Evolutionary conservation across 2,888 invertebrate species (phyloP).

Genomic region (Tenthredo distinguenda): DNA sequence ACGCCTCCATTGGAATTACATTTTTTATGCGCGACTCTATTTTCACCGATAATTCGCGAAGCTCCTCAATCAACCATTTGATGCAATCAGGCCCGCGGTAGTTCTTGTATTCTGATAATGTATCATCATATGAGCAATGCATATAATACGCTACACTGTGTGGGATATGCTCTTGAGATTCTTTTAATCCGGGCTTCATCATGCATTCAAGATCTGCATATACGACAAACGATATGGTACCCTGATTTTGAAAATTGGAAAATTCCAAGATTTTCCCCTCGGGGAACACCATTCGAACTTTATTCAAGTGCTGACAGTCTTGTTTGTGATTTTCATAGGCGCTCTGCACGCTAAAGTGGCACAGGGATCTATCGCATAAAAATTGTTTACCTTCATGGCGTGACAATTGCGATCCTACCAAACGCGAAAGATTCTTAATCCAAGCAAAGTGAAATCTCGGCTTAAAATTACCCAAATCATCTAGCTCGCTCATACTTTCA

Average conservation of each 20-base stretch:
- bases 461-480: neutral
- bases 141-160: neutral
- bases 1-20: no score
- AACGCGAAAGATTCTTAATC: neutral
- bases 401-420: neutral
- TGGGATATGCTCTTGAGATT: slow-evolving; percentile 2
- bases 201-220: no score
- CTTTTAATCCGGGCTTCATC: no score
- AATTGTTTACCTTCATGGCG: no score
- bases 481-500: neutral
- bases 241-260: no score
- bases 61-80: slow-evolving; percentile 54
- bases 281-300: no score
- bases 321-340: no score
- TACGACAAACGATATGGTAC: no score
- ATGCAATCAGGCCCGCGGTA: slow-evolving; percentile 53
- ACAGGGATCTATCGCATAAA: no score
- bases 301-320: no score
- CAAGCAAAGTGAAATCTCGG: neutral
- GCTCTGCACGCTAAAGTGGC: no score
- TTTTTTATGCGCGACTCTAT: slow-evolving; percentile 1
- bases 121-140: slow-evolving; percentile 59
- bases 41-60: slow-evolving; percentile 30
- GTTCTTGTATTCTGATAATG: slow-evolving; percentile 54
- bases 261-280: no score